These are phyloP conservation scores for Polyommatus iphigenia DNA, from an alignment of 2,888 invertebrate genomes.

Conservation along the genomic window DNA sequence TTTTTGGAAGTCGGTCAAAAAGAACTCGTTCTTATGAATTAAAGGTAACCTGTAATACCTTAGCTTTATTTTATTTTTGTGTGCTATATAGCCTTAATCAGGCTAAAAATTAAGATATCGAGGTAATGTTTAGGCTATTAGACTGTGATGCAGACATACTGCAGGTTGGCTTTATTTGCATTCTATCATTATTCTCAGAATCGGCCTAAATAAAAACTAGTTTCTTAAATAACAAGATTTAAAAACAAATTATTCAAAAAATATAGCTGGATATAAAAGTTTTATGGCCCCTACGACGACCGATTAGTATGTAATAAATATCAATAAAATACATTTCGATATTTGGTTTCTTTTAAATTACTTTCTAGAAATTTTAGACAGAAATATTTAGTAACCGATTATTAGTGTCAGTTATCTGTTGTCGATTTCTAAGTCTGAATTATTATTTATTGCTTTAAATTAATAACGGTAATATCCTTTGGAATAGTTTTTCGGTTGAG, in stretches of 20 bases:
- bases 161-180: no score
- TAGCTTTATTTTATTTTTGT: no score
- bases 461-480: no score
- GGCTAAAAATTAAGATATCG: no score
- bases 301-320: not conserved
- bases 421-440: not conserved
- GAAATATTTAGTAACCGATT: not conserved
- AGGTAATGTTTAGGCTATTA: no score
- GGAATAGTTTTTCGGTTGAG: no score
- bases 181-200: not conserved
- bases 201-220: not conserved
- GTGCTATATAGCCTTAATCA: no score
- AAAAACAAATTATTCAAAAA: not conserved
- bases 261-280: not conserved
- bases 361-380: not conserved
- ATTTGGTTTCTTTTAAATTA: not conserved
- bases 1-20: no score
- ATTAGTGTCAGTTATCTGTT: not conserved
- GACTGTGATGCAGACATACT: no score
- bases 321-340: not conserved
- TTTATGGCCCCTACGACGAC: not conserved
- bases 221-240: not conserved
- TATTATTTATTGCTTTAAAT: no score
- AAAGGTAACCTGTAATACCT: no score
- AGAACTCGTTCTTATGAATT: no score